phyloP scores from a whole-genome alignment of 2,888 invertebrate species.

The Tanypteryx hageni region DNA sequence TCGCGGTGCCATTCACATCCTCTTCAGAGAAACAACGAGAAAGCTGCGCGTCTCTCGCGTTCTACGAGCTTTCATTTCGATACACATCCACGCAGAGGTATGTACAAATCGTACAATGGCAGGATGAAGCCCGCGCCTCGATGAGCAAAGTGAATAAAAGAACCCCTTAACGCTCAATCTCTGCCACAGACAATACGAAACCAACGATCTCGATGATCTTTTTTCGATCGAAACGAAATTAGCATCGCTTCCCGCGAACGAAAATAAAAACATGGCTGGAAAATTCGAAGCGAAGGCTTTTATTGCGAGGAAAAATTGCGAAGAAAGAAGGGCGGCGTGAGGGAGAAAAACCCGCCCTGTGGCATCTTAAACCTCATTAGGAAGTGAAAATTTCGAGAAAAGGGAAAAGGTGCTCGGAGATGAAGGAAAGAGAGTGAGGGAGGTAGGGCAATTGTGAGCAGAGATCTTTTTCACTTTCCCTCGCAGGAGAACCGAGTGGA shows the following conservation, averaged over 20 bases:
- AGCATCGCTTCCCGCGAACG: background rate
- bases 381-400: constrained; percentile 10
- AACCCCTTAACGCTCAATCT: background rate
- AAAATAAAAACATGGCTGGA: background rate
- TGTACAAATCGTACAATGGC: constrained; percentile 15
- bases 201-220: background rate
- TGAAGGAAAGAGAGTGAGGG: background rate
- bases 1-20: background rate
- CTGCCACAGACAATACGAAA: background rate
- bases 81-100: background rate
- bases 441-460: background rate
- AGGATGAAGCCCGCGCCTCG: background rate
- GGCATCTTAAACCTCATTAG: constrained; percentile 14
- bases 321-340: background rate
- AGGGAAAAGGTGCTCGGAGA: background rate
- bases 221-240: background rate
- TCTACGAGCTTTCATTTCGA: background rate
- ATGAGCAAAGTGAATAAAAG: background rate
- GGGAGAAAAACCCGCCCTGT: background rate
- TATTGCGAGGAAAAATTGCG: background rate
- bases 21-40: background rate
- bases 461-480: background rate
- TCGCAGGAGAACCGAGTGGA: background rate
- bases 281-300: background rate
- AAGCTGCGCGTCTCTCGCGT: background rate